Conservation (phyloP, 1,140 invertebrate species). For the Cyphomyrmex costatus region DNA sequence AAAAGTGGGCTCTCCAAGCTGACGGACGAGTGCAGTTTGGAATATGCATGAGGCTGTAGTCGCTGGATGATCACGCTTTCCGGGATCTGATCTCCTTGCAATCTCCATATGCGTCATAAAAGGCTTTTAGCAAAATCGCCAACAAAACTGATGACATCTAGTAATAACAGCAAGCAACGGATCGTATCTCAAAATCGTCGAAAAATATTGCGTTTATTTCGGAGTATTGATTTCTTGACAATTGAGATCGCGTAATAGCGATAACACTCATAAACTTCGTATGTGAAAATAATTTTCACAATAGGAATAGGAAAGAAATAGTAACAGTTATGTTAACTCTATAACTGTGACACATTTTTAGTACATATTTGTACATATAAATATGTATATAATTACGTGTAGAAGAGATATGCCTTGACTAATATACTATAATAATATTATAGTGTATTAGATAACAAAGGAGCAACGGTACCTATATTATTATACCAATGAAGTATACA, state of each 20-base stretch:
- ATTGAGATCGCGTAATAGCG: constrained; percentile 5
- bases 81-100: constrained; percentile 46
- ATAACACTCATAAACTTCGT: not conserved
- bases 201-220: constrained; percentile 47
- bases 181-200: not conserved
- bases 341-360: constrained; percentile 1
- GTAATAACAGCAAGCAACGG: constrained; percentile 4
- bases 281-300: constrained; percentile 4
- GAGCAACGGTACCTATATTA: too few relatives aligned
- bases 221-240: constrained; percentile 31
- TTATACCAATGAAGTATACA: too few relatives aligned
- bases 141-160: not conserved
- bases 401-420: too few relatives aligned
- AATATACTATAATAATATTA: too few relatives aligned
- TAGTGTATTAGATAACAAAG: too few relatives aligned
- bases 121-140: constrained; percentile 57
- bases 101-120: constrained; percentile 28
- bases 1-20: constrained; percentile 53
- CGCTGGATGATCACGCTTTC: constrained; percentile 41
- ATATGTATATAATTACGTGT: too few relatives aligned
- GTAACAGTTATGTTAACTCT: constrained; percentile 2
- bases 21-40: constrained; percentile 42
- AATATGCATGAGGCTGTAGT: constrained; percentile 64
- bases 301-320: not conserved
- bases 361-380: not conserved